Base-by-base conservation (phyloP, 2,888 invertebrate species). In the Tipula helvola region DNA sequence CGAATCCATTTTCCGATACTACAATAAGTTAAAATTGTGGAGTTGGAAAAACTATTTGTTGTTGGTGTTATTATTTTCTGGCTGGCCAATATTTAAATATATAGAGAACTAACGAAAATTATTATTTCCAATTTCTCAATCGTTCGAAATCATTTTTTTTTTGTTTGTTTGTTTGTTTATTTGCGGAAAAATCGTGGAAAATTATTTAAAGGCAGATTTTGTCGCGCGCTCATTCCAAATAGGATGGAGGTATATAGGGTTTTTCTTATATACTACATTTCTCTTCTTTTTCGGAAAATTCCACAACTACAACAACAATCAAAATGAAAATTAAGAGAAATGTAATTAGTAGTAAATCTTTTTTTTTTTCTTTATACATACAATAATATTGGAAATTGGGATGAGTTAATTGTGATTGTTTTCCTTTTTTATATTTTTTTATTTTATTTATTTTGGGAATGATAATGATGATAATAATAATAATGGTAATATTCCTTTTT, bases 311-410 rank as follows among this genome's bases (percentile, higher is more conserved):
- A 36, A 84, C 36, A 39, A 84, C 16, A 41, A 84, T 39, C 41
- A 84, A 84, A 84, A 84, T 84, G 84, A 41, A 84, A 84, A 84
- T 39, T 84, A 84, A 84, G 84, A 84, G 84, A 84, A 85, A 85
- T 85, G 85, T 85, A 85, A 85, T 85, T 85, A 85, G 85, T 85
- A 85, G 85, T 85, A 85, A 85, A 85, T 85, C 85, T 85, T 85
- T 12, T 85, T 85, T 84, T 84, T 36, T 39, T 84, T 28, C 28
- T 28, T 28, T 28, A 1, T 28, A 28, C 2, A 28, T 28, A 28
- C 28, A 28, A 28, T 28, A 28, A 28, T 71, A 71, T 71, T 71
- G 71, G 71, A 71, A 71, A 71, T 71, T 8, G 71, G 71, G 28
- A 71, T 71, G 84, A 41, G 84, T 84, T 84, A 84, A 84, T 84